Evolutionary conservation across 2,797 vertebrate species (phyloP), one percentile per base, ranked within the genome.

Genomic region (Pseudochirops cupreus): DNA sequence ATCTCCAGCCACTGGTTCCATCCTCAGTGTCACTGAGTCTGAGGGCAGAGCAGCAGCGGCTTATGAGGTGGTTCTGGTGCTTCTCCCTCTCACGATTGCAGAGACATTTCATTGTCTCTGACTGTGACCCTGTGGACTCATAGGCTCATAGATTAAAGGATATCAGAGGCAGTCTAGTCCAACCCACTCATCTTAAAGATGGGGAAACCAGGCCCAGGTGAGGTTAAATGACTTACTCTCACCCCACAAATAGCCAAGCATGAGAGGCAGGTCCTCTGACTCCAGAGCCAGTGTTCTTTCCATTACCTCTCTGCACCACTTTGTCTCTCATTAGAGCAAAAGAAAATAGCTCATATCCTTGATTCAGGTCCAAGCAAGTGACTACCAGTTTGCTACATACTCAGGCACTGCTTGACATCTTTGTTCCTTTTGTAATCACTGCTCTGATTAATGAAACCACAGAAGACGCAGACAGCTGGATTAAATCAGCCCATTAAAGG

Each of bases 281-380:
- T 74, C 62, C 1, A 4, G 12, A 33, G 31, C 11, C 59, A 67
- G 59, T 4, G 58, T 10, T 59, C 11, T 59, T 67, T n/a, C 59
- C 13, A 33, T 67, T 67, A 14, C 31, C 31, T 31, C 31, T 33
- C 12, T 67, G 59, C 16, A 74, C 16, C 14, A 74, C 62, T 74
- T 74, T 74, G 33, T 39, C 33, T 74, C 62, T 74, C 62, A 74
- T n/a, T 39, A 74, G 59, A 14, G 31, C 18, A 91, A 95, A 62
- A 96, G 55, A 91, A 93, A 96, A 95, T 55, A 46, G 56, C 52
- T 54, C 62, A 39, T 28, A 21, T 12, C 58, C 50, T 26, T 92
- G n/a, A 58, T 92, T 16, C 58, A 92, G 5, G 58, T 54, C 10
- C 16, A 33, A 92, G 10, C 26, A 12, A 92, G 16, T 59, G 56